Evolutionary conservation across 2,113 vertebrate genomes (phyloP).

Genomic region (Saguinus midas): DNA sequence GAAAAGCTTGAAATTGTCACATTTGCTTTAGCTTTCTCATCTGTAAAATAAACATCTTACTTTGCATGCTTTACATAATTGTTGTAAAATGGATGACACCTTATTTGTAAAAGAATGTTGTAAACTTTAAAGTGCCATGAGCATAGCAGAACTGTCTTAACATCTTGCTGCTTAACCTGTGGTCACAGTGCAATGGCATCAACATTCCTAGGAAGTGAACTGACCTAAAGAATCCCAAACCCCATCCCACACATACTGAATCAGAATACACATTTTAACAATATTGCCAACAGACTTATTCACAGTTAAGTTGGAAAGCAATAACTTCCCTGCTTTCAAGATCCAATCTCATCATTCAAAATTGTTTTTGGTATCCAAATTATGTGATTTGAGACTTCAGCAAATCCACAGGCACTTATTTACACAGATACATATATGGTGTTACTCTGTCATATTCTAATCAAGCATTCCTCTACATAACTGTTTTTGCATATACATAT

Average conservation of each 20-base stretch:
- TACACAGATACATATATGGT: not conserved
- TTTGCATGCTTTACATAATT: not conserved
- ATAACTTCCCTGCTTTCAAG: not conserved
- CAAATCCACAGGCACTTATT: not conserved
- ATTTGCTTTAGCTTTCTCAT: not conserved
- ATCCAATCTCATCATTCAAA: not conserved
- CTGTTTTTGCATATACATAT: not conserved
- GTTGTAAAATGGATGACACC: not conserved
- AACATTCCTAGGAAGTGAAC: not conserved
- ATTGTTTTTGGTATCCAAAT: not conserved
- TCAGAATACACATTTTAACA: not conserved
- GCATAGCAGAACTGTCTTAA: not conserved
- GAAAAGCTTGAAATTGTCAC: not conserved
- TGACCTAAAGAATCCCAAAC: not conserved
- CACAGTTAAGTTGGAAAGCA: not conserved
- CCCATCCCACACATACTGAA: not conserved
- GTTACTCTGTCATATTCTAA: not conserved
- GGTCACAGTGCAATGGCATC: not conserved
- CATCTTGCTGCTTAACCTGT: not conserved
- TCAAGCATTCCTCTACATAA: not conserved
- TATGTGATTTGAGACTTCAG: not conserved
- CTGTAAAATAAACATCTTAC: not conserved
- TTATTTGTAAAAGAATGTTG: not conserved
- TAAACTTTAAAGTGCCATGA: not conserved
- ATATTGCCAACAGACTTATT: not conserved